Evolutionary conservation across 2,888 invertebrate genomes (phyloP).

Genomic region (Synergus gifuensis): DNA sequence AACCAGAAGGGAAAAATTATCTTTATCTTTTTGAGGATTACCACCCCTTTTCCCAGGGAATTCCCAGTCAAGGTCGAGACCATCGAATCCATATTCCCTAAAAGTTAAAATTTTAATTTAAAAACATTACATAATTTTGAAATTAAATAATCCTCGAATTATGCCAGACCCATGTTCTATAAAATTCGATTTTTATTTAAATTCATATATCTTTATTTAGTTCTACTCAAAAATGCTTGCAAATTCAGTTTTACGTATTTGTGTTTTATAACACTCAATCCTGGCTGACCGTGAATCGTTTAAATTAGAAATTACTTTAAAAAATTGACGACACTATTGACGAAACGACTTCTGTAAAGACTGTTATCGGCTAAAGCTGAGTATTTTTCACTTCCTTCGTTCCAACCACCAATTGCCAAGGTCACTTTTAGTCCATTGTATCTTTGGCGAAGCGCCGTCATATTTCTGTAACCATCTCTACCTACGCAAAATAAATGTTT

Average conservation of each 20-base stretch:
- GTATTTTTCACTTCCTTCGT: conserved; percentile 89
- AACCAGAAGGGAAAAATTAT: conserved; percentile 87
- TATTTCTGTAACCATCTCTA: conserved; percentile 80
- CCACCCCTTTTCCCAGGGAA: conserved; percentile 89
- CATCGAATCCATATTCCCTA: conserved; percentile 86
- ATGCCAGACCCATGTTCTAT: too few relatives aligned
- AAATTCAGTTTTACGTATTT: too few relatives aligned
- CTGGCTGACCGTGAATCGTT: too few relatives aligned
- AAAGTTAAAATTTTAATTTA: conserved; percentile 54
- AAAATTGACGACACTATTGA: conserved; percentile 85
- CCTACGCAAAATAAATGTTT: conserved; percentile 61
- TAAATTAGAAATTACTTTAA: conserved; percentile 79
- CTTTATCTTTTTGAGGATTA: conserved; percentile 83
- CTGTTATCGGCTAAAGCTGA: conserved; percentile 84
- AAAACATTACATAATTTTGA: background rate
- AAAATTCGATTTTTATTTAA: too few relatives aligned
- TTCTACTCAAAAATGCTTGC: too few relatives aligned
- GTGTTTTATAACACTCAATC: too few relatives aligned
- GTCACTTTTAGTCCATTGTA: conserved; percentile 86
- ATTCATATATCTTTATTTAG: too few relatives aligned
- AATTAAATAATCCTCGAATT: background rate
- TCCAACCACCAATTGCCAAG: conserved; percentile 94
- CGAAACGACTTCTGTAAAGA: conserved; percentile 83
- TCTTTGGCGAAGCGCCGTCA: conserved; percentile 83
- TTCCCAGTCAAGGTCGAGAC: conserved; percentile 91